These are phyloP conservation scores for Metopia argyrocephala DNA, from an alignment of 2,888 invertebrate genomes.

Conservation along the genomic window DNA sequence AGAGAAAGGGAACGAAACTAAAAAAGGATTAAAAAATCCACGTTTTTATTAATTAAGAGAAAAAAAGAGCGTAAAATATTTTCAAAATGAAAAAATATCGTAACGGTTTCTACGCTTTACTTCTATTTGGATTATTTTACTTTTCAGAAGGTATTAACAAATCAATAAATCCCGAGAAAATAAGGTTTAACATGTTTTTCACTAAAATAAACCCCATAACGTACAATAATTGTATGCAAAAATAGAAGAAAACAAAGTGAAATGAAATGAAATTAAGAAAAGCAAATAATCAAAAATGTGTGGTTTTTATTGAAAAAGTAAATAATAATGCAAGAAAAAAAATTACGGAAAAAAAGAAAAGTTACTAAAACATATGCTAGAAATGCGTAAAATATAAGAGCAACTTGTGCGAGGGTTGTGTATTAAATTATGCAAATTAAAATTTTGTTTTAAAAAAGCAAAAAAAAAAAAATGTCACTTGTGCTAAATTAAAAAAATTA, in stretches of 20 bases:
- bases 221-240: not conserved
- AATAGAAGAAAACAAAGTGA: not conserved
- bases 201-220: too few species aligned
- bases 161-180: not conserved
- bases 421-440: too few species aligned
- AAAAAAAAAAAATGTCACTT: too few species aligned
- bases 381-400: not conserved
- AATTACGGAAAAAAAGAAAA: not conserved
- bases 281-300: not conserved
- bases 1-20: too few species aligned
- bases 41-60: not conserved
- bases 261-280: not conserved
- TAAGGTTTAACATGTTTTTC: too few species aligned
- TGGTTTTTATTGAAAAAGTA: not conserved
- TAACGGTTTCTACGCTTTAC: conserved; percentile 66
- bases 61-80: not conserved
- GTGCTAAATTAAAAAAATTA: too few species aligned
- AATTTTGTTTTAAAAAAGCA: not conserved
- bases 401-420: not conserved
- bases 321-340: conserved; percentile 1
- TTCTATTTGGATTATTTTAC: conserved; percentile 73
- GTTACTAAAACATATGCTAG: not conserved
- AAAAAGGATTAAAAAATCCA: not conserved
- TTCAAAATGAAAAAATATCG: conserved; percentile 66
- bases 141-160: conserved; percentile 75